phyloP scores from a whole-genome alignment of 2,113 vertebrate genomes.

The Syrmaticus mikado region DNA sequence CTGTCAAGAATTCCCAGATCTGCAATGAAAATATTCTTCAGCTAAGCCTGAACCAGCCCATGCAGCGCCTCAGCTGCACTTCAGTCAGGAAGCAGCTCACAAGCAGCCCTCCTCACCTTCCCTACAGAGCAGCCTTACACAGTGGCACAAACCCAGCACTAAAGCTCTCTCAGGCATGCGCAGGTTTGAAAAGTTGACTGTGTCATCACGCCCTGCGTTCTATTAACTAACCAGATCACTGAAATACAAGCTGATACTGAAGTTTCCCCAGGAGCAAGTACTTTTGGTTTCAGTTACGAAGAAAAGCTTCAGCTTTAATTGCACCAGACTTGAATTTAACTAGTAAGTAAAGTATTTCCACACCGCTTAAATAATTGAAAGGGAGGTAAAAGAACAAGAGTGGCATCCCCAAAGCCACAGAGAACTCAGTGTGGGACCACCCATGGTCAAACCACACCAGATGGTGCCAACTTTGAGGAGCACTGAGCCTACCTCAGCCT shows the following conservation, averaged over 20 bases:
- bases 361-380: not conserved
- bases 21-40: not conserved
- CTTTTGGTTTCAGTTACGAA: constrained; percentile 3
- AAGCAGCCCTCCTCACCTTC: not conserved
- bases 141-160: not conserved
- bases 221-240: not conserved
- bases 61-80: not conserved
- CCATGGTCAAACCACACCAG: not conserved
- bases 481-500: not conserved
- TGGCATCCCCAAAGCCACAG: not conserved
- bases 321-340: not conserved
- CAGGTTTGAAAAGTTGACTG: not conserved
- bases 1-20: not conserved
- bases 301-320: not conserved
- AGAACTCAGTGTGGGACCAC: not conserved
- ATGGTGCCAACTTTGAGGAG: not conserved
- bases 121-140: not conserved
- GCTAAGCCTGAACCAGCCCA: not conserved
- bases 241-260: not conserved
- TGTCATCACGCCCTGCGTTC: not conserved
- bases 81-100: not conserved
- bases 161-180: not conserved
- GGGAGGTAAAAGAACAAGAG: not conserved
- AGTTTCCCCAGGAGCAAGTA: not conserved
- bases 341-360: not conserved